A percentile compares a stretch with the other conserved stretches of the same genome.
Evolutionary conservation across 2,797 vertebrate genomes (phyloP).

Genomic region (Ceyx erithaca): DNA sequence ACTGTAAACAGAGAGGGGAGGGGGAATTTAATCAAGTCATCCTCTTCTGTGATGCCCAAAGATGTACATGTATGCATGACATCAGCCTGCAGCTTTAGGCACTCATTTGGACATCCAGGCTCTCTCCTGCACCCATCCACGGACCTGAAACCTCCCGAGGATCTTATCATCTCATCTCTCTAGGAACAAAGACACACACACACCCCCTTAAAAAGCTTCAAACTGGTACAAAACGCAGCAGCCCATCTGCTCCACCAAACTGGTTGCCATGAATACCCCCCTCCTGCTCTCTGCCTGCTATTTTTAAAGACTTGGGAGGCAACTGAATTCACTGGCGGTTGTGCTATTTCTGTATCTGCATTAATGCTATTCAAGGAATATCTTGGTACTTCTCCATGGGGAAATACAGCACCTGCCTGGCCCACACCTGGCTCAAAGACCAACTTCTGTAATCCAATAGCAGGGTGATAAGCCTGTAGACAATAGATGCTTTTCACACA

Average conservation of each 20-base stretch:
- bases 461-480: background rate
- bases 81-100: background rate
- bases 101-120: background rate
- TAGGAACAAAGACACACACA: background rate
- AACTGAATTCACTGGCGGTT: background rate
- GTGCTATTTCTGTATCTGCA: slow-evolving; percentile 23
- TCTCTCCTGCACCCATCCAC: rapidly evolving
- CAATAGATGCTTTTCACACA: background rate
- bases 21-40: background rate
- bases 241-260: slow-evolving; percentile 46
- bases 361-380: slow-evolving; percentile 3
- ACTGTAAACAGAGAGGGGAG: background rate
- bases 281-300: background rate
- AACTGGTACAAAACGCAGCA: background rate
- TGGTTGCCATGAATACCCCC: slow-evolving; percentile 48
- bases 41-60: background rate
- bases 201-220: background rate
- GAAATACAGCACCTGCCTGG: background rate
- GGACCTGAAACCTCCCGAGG: background rate
- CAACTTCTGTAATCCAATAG: background rate
- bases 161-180: background rate
- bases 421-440: background rate
- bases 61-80: background rate
- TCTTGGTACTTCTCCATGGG: background rate
- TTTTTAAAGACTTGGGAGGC: slow-evolving; percentile 60